Base-by-base conservation (phyloP, 2,797 vertebrate genomes). In the Oreochromis grahami region DNA sequence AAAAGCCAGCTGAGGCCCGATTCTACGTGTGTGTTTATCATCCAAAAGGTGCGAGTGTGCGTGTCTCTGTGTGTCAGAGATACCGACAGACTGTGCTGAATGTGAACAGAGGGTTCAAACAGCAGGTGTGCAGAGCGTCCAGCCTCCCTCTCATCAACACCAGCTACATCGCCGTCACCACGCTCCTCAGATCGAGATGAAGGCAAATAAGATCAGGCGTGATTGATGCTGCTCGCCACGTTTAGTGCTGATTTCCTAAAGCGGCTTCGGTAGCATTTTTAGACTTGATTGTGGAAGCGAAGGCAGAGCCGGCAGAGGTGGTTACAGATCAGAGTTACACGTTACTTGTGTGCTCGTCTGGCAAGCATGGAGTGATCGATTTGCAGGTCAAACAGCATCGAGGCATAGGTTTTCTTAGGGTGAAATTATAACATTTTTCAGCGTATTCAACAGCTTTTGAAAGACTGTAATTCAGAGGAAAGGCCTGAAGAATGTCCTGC, bases 71-170 rank as follows among this genome's bases (percentile, higher is more conserved):
- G 63, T 85, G 80, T 76, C 43, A 43, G 50, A 76, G 48, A 74
- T 8, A 7, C 56, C 60, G 19, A 81, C 13, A 13, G 19, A 19
- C 77, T 72, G 81, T 24, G 52, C 34, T 26, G 52, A 41, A 63
- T 56, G 7, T 51, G 60, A 84, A 80, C 87, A 79, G 65, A 80
- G 56, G 81, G 80, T 85, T 86, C 21, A 80, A 85, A 81, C 89
- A 89, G 91, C 90, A 90, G 78, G 85, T 81, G 78, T 60, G 52
- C 86, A 65, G 60, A 55, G 80, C 81, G 78, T 81, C 80, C 78
- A 43, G 48, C 43, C 77, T n/a, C 32, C 29, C 38, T 21, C 76
- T 68, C 55, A 17, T 81, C 84, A 34, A 43, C 72, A 17, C 7
- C 51, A 65, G 68, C 79, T 26, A 26, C 78, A 82, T 81, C 81